Evolutionary conservation across 2,888 invertebrate genomes (phyloP), one percentile per base, ranked within the genome.

Genomic region (Ecliptopera silaceata): DNA sequence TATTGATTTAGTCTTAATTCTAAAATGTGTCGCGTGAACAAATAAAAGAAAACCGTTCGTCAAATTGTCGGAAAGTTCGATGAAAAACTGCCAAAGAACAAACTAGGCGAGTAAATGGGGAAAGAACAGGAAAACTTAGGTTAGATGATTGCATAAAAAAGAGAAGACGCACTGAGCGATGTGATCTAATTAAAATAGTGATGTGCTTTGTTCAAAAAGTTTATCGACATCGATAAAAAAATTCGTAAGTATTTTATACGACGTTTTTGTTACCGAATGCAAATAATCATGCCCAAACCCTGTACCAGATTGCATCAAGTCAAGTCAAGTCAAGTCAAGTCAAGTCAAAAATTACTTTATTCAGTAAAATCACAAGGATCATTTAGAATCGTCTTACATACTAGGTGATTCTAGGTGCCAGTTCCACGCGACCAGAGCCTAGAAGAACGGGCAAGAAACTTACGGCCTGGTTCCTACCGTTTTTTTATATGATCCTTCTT

Each of bases 181-280:
- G 49, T 26, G 41, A 49, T 49, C 41, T 20, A 41, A 49, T 49
- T 20, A 31, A 34, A 50, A 36, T 44, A 51, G 51, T 44, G 44
- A 36, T 44, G 51, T 29, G 51, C 32, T 29, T 15, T n/a, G 11
- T 36, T 13, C 2, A 12, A 17, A 8, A 3, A 5, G 1, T 22
- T 46, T n/a, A 48, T 48, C 48, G 48, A 45, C 34, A 34, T 34
- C 45, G 18, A 39, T 48, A 4, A 29, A 29, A 47, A 46, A 13
- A 31, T 4, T 22, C 12, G 4, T 5, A 6, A 1, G 1, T 1
- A 6, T 22, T 22, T 22, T 22, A 5, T 22, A 6, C 22, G 22
- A 22, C 22, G 4, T 22, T 22, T 22, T 6, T 22, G 6, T 4
- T 22, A 22, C 6, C 2, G 6, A n/a, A n/a, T n/a, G n/a, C n/a